Base-by-base conservation (phyloP, 2,797 vertebrate species). In the Channa striata region DNA sequence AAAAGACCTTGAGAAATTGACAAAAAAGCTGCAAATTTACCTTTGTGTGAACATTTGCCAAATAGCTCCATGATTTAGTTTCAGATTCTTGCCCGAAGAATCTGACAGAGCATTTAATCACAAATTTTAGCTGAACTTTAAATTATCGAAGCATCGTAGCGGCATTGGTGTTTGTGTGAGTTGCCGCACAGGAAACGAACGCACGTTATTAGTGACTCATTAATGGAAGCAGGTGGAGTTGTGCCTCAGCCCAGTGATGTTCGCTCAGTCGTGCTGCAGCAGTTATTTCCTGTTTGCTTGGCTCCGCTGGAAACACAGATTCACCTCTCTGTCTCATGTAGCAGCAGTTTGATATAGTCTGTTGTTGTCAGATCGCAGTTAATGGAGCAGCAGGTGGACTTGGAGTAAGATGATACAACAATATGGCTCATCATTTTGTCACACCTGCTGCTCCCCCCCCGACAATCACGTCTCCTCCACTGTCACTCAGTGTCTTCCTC, bases 381-480 rank as follows among this genome's bases (percentile, higher is more conserved):
- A 84, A 83, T 77, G 82, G 84, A 86, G 86, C 85, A 79, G 89
- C 89, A 90, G 90, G 88, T 88, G 85, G 87, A 85, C 71, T 72
- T 21, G 57, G 53, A 81, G 60, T 43, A 51, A 66, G 67, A 77
- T 77, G 80, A 86, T 77, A 61, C 71, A 56, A 83, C 83, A 84
- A 86, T 77, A 81, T 68, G 81, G 75, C 37, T 62, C 33, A 65
- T 89, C 83, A 74, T 83, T 85, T 79, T 73, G 46, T 71, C 68
- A 52, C 46, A 4, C 72, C 88, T 89, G 88, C 83, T 90, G 88
- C 81, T 86, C 61, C 78, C 25, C n/a, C 36, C 44, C 59, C 51
- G 77, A 85, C 80, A 81, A 77, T 83, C 85, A 58, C 58, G 16
- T 5, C 30, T 73, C 52, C 74, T 14, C 46, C 9, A 4, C 84